Percentiles rank a stretch among this genome's conserved stretches.
These are phyloP conservation scores for Microctonus hyperodae DNA, from an alignment of 2,888 invertebrate genomes.

Conservation along the genomic window DNA sequence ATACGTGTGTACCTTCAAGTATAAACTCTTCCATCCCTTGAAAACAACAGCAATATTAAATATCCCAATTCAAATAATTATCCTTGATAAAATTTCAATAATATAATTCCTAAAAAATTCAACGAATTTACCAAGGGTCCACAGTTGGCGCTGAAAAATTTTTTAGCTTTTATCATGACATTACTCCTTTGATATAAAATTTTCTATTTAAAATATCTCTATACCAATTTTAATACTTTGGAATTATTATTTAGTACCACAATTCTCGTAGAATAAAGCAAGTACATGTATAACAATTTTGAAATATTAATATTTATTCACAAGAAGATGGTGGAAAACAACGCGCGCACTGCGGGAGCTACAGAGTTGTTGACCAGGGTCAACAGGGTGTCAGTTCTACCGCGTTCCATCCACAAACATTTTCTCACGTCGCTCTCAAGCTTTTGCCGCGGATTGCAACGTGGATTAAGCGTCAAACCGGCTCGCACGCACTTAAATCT, in stretches of 20 bases:
- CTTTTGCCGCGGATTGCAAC: slow-evolving; percentile 8
- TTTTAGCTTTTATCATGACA: too few relatives aligned
- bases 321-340: slow-evolving; percentile 19
- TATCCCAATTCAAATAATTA: too few relatives aligned
- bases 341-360: slow-evolving; percentile 26
- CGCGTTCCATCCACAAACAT: slow-evolving; percentile 15
- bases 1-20: slow-evolving; percentile 7
- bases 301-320: neutral
- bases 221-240: too few relatives aligned
- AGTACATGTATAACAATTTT: neutral
- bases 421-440: slow-evolving; percentile 20
- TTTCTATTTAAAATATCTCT: too few relatives aligned
- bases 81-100: too few relatives aligned
- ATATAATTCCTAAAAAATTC: too few relatives aligned
- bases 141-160: too few relatives aligned
- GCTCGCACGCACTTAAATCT: slow-evolving; percentile 16
- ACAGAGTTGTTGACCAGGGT: slow-evolving; percentile 35
- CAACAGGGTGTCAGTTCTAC: slow-evolving; percentile 31
- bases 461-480: slow-evolving; percentile 26
- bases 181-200: too few relatives aligned
- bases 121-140: too few relatives aligned
- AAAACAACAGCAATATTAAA: too few relatives aligned
- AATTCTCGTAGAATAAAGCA: neutral
- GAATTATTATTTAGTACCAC: too few relatives aligned
- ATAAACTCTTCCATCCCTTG: slow-evolving; percentile 3